phyloP scores from a whole-genome alignment of 2,113 vertebrate species.

The Chaenogobius annularis region DNA sequence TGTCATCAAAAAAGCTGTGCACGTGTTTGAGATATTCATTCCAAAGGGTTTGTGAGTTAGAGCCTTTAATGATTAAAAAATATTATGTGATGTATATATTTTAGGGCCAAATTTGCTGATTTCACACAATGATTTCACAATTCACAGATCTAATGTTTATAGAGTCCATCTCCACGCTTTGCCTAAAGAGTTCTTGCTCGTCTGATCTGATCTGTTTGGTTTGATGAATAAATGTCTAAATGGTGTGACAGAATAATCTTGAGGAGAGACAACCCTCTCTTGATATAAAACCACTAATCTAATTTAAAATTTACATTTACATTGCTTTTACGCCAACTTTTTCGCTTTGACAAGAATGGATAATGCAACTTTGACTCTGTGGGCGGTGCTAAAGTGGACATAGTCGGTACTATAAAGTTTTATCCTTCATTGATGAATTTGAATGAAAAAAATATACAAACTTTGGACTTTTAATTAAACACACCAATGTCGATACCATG shows the following conservation, averaged over 20 bases:
- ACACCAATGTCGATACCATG: no score
- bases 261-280: not conserved
- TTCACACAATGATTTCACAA: not conserved
- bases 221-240: not conserved
- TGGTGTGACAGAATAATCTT: constrained; percentile 2
- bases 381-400: not conserved
- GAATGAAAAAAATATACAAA: no score
- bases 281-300: not conserved
- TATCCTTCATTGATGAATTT: no score
- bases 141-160: not conserved
- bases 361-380: not conserved
- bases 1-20: no score
- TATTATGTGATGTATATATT: not conserved
- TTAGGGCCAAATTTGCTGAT: not conserved
- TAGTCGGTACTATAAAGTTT: not conserved
- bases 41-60: no score
- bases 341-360: not conserved
- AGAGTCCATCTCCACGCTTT: not conserved
- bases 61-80: no score
- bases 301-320: constrained; percentile 21
- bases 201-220: not conserved
- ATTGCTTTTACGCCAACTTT: constrained; percentile 6
- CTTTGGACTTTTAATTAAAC: no score
- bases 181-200: not conserved
- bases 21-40: no score